phyloP scores from a whole-genome alignment of 2,888 invertebrate genomes.

The Biston stratarius region DNA sequence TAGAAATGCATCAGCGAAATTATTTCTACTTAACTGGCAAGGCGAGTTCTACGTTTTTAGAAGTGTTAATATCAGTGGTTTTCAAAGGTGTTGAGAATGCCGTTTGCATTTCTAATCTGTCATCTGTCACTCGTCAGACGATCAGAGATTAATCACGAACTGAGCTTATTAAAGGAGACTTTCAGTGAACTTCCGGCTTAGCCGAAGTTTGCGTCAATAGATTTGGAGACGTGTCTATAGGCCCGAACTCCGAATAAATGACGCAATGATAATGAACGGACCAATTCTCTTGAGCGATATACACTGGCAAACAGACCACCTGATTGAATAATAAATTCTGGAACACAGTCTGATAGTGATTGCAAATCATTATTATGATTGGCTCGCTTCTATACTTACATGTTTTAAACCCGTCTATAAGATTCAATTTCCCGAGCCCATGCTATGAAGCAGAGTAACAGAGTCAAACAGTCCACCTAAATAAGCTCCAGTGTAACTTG shows the following conservation, averaged over 20 bases:
- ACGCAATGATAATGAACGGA: slow-evolving; percentile 39
- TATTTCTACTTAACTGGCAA: slow-evolving; percentile 41
- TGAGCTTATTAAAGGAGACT: slow-evolving; percentile 44
- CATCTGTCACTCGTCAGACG: slow-evolving; percentile 41
- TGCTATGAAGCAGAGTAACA: slow-evolving; percentile 25
- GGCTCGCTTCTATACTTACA: slow-evolving; percentile 16
- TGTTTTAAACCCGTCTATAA: slow-evolving; percentile 22
- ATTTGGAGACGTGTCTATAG: slow-evolving; percentile 32
- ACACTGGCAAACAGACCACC: slow-evolving; percentile 21
- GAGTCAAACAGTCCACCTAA: slow-evolving; percentile 42
- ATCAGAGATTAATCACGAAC: slow-evolving; percentile 55
- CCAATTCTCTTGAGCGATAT: slow-evolving; percentile 33
- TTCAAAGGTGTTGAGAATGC: slow-evolving; percentile 37
- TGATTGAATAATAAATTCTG: slow-evolving; percentile 33
- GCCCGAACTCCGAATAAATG: slow-evolving; percentile 37
- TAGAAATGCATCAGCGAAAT: slow-evolving; percentile 49
- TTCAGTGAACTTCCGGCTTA: slow-evolving; percentile 54
- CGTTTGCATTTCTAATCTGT: slow-evolving; percentile 45
- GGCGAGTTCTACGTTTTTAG: slow-evolving; percentile 36
- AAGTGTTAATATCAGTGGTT: slow-evolving; percentile 40
- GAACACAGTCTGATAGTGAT: slow-evolving; percentile 22
- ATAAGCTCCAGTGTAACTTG: slow-evolving; percentile 57
- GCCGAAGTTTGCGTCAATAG: slow-evolving; percentile 32
- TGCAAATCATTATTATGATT: slow-evolving; percentile 29
- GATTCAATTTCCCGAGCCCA: slow-evolving; percentile 25